Conservation (phyloP, 2,797 vertebrate genomes). For the Gymnoscopelus braueri region DNA sequence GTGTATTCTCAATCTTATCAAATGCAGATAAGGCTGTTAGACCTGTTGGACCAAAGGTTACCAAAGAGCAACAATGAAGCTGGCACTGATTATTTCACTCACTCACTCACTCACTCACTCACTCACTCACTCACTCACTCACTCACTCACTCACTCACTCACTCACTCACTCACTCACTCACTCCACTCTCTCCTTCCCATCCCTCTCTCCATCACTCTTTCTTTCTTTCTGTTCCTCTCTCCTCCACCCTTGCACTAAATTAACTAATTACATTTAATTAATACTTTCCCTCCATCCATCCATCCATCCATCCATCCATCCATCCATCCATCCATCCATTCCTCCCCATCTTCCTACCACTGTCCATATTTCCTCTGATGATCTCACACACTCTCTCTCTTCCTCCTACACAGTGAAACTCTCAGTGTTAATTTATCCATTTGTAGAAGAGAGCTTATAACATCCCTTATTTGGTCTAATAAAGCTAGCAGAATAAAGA, state of each 20-base stretch:
- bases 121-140: too few relatives aligned
- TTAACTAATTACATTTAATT: too few relatives aligned
- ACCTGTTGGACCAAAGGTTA: constrained; percentile 16
- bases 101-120: too few relatives aligned
- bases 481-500: background rate
- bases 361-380: background rate
- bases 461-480: background rate
- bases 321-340: background rate
- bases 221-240: background rate
- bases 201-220: background rate
- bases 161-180: too few relatives aligned
- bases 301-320: background rate
- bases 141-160: too few relatives aligned
- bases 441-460: background rate
- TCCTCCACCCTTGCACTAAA: background rate
- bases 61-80: constrained; percentile 5
- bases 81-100: constrained; percentile 5
- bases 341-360: background rate
- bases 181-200: background rate
- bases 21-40: constrained; percentile 41
- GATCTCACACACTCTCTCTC: too few relatives aligned
- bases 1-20: constrained; percentile 23
- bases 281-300: too few relatives aligned
- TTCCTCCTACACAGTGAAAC: too few relatives aligned
- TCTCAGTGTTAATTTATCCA: too few relatives aligned